phyloP scores from a whole-genome alignment of 2,888 invertebrate species.

The Phaedon cochleariae region DNA sequence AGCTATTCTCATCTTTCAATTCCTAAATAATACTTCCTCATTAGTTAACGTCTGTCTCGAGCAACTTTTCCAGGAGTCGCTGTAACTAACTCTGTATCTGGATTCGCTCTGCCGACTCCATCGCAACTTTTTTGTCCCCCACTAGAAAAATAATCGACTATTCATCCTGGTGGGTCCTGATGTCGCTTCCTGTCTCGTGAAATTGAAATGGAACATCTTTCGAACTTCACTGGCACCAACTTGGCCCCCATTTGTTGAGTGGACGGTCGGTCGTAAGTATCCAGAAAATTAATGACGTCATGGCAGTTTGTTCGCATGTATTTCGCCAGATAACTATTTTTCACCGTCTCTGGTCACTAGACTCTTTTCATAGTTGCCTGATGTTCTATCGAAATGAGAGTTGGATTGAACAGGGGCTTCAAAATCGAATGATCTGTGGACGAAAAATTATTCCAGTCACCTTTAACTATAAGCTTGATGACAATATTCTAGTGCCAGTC shows the following conservation, averaged over 20 bases:
- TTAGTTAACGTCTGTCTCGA: not conserved
- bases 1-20: not conserved
- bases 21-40: not conserved
- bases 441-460: too few relatives aligned
- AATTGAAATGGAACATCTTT: conserved; percentile 31
- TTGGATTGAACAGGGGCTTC: too few relatives aligned
- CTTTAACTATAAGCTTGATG: too few relatives aligned
- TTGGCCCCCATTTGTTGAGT: conserved; percentile 35
- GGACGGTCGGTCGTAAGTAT: conserved; percentile 32
- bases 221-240: conserved; percentile 28
- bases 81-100: not conserved
- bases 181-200: conserved; percentile 17
- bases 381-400: too few relatives aligned
- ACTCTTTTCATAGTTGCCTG: too few relatives aligned
- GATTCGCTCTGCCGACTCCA: conserved; percentile 7
- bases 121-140: conserved; percentile 24
- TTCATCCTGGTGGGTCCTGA: conserved; percentile 25
- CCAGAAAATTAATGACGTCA: conserved; percentile 28
- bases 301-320: not conserved
- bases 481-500: too few relatives aligned
- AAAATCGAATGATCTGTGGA: too few relatives aligned
- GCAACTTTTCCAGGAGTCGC: not conserved
- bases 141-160: conserved; percentile 30
- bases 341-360: too few relatives aligned
- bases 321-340: too few relatives aligned